Percentiles rank a stretch among this genome's conserved stretches.
Evolutionary conservation across 2,113 vertebrate species (phyloP).

Genomic region (Pristiophorus japonicus): DNA sequence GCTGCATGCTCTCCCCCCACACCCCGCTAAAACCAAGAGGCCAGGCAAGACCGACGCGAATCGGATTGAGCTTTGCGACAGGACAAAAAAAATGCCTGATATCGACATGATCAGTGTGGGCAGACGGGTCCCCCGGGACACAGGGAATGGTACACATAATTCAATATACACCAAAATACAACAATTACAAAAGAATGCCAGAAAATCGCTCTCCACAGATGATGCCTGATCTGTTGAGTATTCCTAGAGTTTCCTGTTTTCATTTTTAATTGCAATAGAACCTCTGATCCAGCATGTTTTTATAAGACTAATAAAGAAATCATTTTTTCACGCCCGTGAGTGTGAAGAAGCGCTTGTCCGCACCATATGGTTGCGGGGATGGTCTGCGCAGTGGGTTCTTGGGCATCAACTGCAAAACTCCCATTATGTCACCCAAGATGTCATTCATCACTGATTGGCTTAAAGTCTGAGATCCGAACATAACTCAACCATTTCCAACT

Average conservation of each 20-base stretch:
- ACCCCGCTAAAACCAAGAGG: neutral
- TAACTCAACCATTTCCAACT: neutral
- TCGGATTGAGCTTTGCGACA: neutral
- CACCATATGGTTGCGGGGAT: too few relatives aligned
- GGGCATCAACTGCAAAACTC: neutral
- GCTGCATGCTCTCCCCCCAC: neutral
- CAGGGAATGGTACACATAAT: neutral
- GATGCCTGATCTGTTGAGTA: too few relatives aligned
- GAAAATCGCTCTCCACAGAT: neutral
- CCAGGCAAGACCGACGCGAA: neutral
- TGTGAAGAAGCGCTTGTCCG: neutral
- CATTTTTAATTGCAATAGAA: neutral
- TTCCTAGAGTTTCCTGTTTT: too few relatives aligned
- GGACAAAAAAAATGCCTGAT: neutral
- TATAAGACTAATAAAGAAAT: neutral
- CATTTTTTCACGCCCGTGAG: neutral
- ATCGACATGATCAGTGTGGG: neutral
- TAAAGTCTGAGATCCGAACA: too few relatives aligned
- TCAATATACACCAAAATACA: neutral
- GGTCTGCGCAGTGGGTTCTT: neutral
- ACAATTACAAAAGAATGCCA: neutral
- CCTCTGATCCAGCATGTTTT: neutral
- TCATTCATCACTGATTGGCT: neutral
- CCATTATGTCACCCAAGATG: neutral
- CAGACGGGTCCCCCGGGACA: neutral